Evolutionary conservation across 2,797 vertebrate species (phyloP).

Genomic region (Channallabes apus): DNA sequence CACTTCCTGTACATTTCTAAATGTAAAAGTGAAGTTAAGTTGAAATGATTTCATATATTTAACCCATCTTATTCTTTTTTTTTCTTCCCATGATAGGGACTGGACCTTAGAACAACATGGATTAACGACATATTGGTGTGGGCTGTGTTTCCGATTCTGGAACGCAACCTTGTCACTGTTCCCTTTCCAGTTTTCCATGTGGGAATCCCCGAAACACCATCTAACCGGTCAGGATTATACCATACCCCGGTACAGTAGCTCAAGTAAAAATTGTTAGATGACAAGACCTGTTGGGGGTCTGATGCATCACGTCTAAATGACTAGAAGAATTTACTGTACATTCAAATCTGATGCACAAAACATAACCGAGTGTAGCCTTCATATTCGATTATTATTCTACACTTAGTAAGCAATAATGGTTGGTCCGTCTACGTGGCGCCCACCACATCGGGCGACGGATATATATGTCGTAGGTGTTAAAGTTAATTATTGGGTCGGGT

Average conservation of each 20-base stretch:
- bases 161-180: not conserved
- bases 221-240: not conserved
- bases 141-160: not conserved
- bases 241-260: no score
- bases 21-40: not conserved
- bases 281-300: not conserved
- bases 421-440: no score
- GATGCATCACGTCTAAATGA: not conserved
- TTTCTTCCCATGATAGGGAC: not conserved
- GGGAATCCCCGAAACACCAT: not conserved
- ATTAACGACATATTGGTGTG: not conserved
- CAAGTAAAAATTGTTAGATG: not conserved
- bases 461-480: no score
- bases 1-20: not conserved
- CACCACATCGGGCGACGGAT: no score
- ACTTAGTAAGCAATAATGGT: no score
- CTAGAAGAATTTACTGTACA: not conserved
- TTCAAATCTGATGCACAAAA: not conserved
- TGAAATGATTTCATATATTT: not conserved
- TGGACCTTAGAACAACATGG: not conserved
- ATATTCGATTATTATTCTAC: no score
- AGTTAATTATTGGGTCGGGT: no score
- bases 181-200: not conserved
- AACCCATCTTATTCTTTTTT: not conserved
- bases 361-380: not conserved